Percentiles rank a stretch among this genome's conserved stretches.
Conservation (phyloP, 2,888 invertebrate species). For the Frankliniella intonsa region DNA sequence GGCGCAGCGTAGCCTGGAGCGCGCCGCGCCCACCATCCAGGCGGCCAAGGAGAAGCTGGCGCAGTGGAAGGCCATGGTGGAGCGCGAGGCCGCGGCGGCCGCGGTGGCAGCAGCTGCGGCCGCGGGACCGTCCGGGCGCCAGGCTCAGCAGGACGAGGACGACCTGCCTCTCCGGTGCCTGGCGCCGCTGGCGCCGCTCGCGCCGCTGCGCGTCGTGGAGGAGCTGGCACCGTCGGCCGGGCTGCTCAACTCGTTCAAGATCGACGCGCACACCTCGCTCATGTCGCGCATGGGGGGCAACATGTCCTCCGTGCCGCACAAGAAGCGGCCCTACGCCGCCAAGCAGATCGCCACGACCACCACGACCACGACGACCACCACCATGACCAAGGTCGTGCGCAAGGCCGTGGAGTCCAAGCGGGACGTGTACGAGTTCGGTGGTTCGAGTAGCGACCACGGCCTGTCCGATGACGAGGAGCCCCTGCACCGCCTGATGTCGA, state of each 20-base stretch:
- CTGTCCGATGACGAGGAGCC: conserved; percentile 4
- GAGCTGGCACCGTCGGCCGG: not conserved
- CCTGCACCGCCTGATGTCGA: not conserved
- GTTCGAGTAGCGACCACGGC: conserved; percentile 1
- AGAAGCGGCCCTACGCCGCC: conserved; percentile 18
- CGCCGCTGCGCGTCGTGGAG: not conserved
- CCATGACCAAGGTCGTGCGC: conserved; percentile 1
- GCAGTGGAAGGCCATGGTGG: conserved; percentile 5
- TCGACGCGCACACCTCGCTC: conserved; percentile 9
- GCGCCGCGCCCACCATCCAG: not conserved
- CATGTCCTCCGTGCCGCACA: conserved; percentile 17
- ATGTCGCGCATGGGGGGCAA: conserved; percentile 16
- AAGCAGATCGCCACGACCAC: conserved; percentile 2
- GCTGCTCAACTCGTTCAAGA: conserved; percentile 5
- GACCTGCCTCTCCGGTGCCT: conserved; percentile 2
- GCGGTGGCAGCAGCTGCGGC: not conserved
- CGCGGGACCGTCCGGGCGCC: not conserved
- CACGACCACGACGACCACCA: not conserved
- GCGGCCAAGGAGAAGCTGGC: conserved; percentile 5
- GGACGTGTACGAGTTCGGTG: conserved; percentile 14
- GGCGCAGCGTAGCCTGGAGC: not conserved
- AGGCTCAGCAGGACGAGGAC: not conserved
- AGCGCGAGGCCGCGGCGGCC: not conserved
- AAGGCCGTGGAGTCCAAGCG: not conserved
- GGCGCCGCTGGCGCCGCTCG: not conserved